phyloP scores from a whole-genome alignment of 2,888 invertebrate genomes.

The Mythimna impura region DNA sequence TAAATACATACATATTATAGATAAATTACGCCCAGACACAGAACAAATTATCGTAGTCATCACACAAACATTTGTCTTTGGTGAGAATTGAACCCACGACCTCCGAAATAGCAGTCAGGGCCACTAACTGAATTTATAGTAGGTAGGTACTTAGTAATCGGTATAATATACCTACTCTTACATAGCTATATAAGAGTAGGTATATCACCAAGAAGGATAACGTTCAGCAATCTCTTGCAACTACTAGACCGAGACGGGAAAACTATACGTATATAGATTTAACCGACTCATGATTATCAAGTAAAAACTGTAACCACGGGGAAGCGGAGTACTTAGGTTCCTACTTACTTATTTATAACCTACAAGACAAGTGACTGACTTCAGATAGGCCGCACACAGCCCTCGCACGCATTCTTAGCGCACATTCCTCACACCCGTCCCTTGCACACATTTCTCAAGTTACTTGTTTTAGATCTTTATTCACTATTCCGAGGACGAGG shows the following conservation, averaged over 20 bases:
- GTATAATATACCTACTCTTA: too few species aligned
- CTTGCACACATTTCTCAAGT: slow-evolving; percentile 2
- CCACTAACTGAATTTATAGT: too few species aligned
- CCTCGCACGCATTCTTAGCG: slow-evolving; percentile 1
- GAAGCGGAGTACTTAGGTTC: neutral
- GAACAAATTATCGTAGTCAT: too few species aligned
- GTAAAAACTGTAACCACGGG: neutral
- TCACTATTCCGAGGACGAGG: neutral
- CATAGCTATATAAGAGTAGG: too few species aligned
- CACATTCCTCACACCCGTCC: slow-evolving; percentile 10
- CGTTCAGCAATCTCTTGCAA: neutral
- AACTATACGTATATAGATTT: neutral
- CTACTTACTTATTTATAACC: neutral
- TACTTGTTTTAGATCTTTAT: slow-evolving; percentile 6
- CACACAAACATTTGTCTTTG: too few species aligned
- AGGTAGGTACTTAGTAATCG: too few species aligned
- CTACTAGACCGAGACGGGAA: slow-evolving; percentile 1
- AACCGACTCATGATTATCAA: neutral
- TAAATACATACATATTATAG: too few species aligned
- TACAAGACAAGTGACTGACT: neutral
- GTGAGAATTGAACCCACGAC: too few species aligned
- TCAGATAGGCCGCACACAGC: slow-evolving; percentile 2
- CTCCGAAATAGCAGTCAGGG: too few species aligned
- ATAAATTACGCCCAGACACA: too few species aligned
- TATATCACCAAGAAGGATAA: neutral